A percentile compares a stretch with the other conserved stretches of the same genome.
Evolutionary conservation across 2,113 vertebrate species (phyloP).

Genomic region (Falco punctatus): DNA sequence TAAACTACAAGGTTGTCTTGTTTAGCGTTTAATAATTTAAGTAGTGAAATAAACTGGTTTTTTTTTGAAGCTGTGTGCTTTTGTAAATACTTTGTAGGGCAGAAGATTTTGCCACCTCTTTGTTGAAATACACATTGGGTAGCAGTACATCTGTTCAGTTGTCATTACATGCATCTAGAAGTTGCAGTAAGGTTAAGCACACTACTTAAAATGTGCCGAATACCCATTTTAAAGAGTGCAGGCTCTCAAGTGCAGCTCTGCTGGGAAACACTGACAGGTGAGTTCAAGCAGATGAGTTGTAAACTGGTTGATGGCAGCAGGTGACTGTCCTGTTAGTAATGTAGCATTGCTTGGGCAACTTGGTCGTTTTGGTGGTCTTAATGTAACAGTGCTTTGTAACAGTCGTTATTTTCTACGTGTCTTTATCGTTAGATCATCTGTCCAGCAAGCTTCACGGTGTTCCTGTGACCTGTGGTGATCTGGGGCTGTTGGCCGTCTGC

Average conservation of each 20-base stretch:
- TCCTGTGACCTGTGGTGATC: neutral
- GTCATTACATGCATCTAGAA: neutral
- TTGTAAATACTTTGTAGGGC: constrained; percentile 29
- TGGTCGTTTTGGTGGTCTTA: neutral
- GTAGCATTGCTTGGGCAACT: neutral
- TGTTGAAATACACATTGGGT: constrained; percentile 27
- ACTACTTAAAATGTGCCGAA: neutral
- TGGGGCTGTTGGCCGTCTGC: neutral
- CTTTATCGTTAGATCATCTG: neutral
- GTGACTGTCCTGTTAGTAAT: neutral
- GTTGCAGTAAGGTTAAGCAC: neutral
- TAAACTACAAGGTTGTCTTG: constrained; percentile 34
- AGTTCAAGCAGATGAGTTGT: neutral
- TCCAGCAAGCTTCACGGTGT: neutral
- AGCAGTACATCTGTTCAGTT: neutral
- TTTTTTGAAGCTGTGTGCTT: constrained; percentile 54
- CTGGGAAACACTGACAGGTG: fast-evolving
- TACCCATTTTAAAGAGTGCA: neutral
- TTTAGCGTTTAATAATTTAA: constrained; percentile 55
- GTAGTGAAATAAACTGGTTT: constrained; percentile 67
- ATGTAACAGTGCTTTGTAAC: neutral
- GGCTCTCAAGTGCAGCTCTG: neutral
- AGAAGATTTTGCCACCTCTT: neutral
- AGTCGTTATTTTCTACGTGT: neutral
- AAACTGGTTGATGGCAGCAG: neutral